Evolutionary conservation across 2,113 vertebrate genomes (phyloP).

Genomic region (Cyphomyrus plagiostoma): DNA sequence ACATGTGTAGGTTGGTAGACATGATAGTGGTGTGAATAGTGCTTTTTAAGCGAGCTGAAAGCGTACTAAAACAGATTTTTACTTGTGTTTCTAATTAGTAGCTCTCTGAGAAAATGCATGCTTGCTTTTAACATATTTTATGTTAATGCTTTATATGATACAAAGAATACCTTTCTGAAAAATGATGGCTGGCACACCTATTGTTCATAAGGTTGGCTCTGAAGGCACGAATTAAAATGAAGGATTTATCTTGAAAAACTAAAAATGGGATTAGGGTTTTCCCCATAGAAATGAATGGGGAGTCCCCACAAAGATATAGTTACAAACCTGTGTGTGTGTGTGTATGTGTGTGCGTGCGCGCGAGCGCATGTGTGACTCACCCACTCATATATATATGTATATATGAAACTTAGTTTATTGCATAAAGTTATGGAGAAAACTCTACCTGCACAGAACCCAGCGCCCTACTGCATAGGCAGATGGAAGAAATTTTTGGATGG

Average conservation of each 20-base stretch:
- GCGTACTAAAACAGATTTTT: constrained; percentile 37
- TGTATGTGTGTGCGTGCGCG: neutral
- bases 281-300: no score
- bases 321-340: neutral
- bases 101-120: neutral
- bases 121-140: neutral
- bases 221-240: neutral
- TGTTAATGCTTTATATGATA: neutral
- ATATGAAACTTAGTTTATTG: neutral
- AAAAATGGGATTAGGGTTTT: no score
- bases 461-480: neutral
- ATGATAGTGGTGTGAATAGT: constrained; percentile 37
- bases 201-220: neutral
- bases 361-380: neutral
- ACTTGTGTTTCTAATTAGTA: neutral
- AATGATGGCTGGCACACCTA: neutral
- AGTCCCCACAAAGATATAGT: no score
- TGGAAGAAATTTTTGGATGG: neutral
- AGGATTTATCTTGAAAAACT: neutral
- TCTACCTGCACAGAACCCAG: neutral
- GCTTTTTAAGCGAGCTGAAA: constrained; percentile 22
- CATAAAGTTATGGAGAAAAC: neutral
- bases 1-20: constrained; percentile 1
- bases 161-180: neutral
- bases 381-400: neutral